Evolutionary conservation across 35 echinoderm and acorn worm genomes (phyloP).

Genomic region (Hemicentrotus pulcherrimus): DNA sequence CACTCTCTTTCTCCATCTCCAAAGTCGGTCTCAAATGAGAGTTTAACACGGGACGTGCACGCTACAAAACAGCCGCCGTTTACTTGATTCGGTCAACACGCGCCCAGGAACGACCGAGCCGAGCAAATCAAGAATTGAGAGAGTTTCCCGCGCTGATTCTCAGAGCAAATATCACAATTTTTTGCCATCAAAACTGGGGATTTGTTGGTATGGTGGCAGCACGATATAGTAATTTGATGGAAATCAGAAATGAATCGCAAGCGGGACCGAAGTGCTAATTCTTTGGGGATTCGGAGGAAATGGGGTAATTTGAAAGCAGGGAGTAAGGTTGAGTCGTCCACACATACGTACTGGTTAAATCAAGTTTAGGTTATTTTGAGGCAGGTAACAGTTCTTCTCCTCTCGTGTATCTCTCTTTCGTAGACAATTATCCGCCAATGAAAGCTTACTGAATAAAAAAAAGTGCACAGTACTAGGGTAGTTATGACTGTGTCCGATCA

Average conservation of each 20-base stretch:
- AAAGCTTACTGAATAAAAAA: no score
- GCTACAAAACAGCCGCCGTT: constrained; percentile 40
- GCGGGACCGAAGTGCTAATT: not conserved
- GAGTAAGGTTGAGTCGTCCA: not conserved
- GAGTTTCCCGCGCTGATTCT: constrained; percentile 27
- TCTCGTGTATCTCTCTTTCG: not conserved
- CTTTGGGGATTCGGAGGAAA: not conserved
- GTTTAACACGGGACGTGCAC: constrained; percentile 32
- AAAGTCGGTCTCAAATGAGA: constrained; percentile 32
- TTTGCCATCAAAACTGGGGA: constrained; percentile 2
- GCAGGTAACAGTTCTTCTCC: not conserved
- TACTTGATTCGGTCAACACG: constrained; percentile 35
- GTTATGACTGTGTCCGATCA: no score
- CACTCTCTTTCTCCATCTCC: not conserved
- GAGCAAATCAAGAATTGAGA: constrained; percentile 3
- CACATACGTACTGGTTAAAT: not conserved
- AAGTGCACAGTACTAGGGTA: no score
- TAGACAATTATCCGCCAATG: not conserved
- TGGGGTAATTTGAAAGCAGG: not conserved
- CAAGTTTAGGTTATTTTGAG: not conserved
- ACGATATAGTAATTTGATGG: constrained; percentile 12
- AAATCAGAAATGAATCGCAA: constrained; percentile 13
- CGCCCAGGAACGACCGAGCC: not conserved
- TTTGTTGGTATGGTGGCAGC: constrained; percentile 9
- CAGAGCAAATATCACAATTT: constrained; percentile 30